Base-by-base conservation (phyloP, 1,140 invertebrate genomes). In the Atta texana region DNA sequence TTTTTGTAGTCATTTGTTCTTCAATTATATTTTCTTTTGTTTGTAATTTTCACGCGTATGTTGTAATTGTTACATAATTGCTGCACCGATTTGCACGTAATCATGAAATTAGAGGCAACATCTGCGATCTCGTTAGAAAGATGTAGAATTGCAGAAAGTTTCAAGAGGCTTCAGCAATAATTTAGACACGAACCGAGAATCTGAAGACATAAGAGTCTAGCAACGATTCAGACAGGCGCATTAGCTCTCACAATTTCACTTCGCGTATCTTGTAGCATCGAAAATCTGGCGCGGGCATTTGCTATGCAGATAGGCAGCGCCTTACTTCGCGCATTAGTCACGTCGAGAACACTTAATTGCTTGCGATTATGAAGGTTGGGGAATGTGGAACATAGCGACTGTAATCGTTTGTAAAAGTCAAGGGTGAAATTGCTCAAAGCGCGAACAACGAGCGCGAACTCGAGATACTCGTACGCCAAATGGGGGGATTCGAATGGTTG, bases 331-430 rank as follows among this genome's bases (percentile, higher is more conserved):
- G 44, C 55, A 64, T 88, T 81, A 57, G 74, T 75, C 51, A 63
- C 59, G 61, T 59, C 53, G 64, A 64, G 68, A 64, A 74, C 72
- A 80, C 59, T 86, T 87, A 89, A 89, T 87, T 89, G 76, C 89
- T 69, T 66, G 80, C 85, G 84, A 85, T 89, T 90, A 89, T 34
- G 84, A 72, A 55, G 61, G 76, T 66, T 69, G 55, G 31, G 68
- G 61, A 61, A 59, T 74, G 66, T 28, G 34, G 53, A 78, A 34
- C 82, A 39, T 49, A 66, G 75, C 28, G 72, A 76, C 57, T 66
- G 76, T 86, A 84, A 90, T 90, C 71, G 69, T 69, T 77, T 57
- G 66, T 76, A 75, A 81, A 57, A 75, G 76, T 76, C 72, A 76
- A 55, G 44, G 24, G 61, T 63, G 49, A 75, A 80, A 86, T 80